Evolutionary conservation across 2,797 vertebrate genomes (phyloP).

Genomic region (Babyrousa celebensis): DNA sequence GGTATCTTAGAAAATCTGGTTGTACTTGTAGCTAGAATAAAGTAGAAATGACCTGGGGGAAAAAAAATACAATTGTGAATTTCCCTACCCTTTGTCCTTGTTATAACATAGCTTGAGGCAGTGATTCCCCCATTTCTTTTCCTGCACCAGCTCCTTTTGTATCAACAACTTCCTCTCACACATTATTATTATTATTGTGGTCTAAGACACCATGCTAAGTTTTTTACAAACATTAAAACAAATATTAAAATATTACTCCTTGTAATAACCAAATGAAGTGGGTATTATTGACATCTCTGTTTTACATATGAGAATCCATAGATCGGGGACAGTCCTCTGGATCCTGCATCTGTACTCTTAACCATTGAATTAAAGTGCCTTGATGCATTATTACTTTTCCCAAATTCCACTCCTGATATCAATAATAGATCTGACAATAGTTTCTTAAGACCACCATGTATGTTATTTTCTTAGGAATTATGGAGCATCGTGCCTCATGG

Average conservation of each 20-base stretch:
- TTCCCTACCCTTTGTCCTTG: constrained; percentile 7
- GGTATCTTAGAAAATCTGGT: constrained; percentile 1
- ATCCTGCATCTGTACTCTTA: constrained; percentile 34
- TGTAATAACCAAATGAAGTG: not conserved
- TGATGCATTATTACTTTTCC: constrained; percentile 52
- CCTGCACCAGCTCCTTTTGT: not conserved
- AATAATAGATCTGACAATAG: constrained; percentile 23
- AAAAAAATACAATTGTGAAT: constrained; percentile 15
- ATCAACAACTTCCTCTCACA: not conserved
- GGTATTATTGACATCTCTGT: not conserved
- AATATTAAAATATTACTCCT: not conserved
- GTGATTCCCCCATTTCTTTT: not conserved
- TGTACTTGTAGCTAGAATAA: constrained; percentile 33
- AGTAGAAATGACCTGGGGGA: not conserved
- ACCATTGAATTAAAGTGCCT: constrained; percentile 20
- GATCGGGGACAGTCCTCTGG: not conserved
- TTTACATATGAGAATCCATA: constrained; percentile 39
- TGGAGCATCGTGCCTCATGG: not conserved
- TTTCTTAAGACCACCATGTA: constrained; percentile 9
- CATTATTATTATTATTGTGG: constrained; percentile 14
- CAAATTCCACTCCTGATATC: constrained; percentile 2
- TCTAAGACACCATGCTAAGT: not conserved
- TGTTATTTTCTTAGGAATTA: constrained; percentile 64
- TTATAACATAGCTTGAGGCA: constrained; percentile 8
- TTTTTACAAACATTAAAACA: constrained; percentile 55